These are phyloP conservation scores for Ennomos fuscantarius DNA, from an alignment of 2,888 invertebrate genomes.

Conservation along the genomic window DNA sequence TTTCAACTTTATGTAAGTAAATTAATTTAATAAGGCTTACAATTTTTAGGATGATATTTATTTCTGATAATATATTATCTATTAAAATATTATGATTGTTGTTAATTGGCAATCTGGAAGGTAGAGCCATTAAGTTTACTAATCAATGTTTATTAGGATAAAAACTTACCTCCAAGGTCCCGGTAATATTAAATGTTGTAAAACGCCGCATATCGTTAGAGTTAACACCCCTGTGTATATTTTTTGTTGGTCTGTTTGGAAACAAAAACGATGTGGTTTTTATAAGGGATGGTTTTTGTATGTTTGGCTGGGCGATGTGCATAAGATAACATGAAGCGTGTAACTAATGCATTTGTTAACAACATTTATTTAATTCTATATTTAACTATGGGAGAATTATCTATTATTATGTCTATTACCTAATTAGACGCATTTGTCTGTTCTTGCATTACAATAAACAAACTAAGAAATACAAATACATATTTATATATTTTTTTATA, in stretches of 20 bases:
- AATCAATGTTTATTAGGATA: slow-evolving; percentile 23
- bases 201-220: slow-evolving; percentile 59
- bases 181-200: slow-evolving; percentile 51
- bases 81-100: too few species aligned
- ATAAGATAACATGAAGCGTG: slow-evolving; percentile 42
- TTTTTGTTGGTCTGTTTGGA: slow-evolving; percentile 64
- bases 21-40: too few species aligned
- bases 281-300: slow-evolving; percentile 66
- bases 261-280: slow-evolving; percentile 74
- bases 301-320: slow-evolving; percentile 71
- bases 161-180: slow-evolving; percentile 39
- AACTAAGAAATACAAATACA: too few species aligned
- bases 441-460: too few species aligned
- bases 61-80: too few species aligned
- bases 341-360: slow-evolving; percentile 49
- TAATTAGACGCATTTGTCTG: too few species aligned
- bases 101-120: slow-evolving; percentile 16
- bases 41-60: too few species aligned
- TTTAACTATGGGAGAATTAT: too few species aligned
- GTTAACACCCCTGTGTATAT: slow-evolving; percentile 69
- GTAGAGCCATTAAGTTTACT: slow-evolving; percentile 5
- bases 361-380: slow-evolving; percentile 33
- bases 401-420: too few species aligned
- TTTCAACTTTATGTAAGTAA: neutral
- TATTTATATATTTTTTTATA: too few species aligned